Base-by-base conservation (phyloP, 2,888 invertebrate species). In the Cosmopolites sordidus region DNA sequence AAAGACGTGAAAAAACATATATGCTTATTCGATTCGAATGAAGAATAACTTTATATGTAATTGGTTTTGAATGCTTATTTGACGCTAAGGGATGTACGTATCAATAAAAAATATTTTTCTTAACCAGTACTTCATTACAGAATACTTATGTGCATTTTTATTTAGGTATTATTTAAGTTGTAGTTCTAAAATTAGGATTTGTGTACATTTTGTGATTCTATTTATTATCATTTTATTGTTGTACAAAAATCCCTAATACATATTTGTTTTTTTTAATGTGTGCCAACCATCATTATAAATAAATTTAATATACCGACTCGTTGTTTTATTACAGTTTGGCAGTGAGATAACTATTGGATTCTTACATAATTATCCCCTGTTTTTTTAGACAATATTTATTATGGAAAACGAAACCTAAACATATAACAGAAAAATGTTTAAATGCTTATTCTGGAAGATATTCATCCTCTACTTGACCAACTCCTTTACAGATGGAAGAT, bases 201-300 rank as follows among this genome's bases (percentile, higher is more conserved):
- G 17, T 40, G 65, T 66, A 62, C 62, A 66, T 66, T 65, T 58
- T 62, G 61, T 63, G 56, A 62, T 63, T 67, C 65, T 58, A 64
- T 65, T 65, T 66, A 66, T 66, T 62, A 51, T 52, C 58, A 61
- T 62, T 60, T 68, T 64, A 67, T 65, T 64, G 65, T 65, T 70
- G 69, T 70, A 69, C 70, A 70, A 68, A 43, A 70, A 66, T 69
- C 70, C 67, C 70, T 69, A 70, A 69, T 67, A 68, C 69, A 66
- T 66, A 67, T 60, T 58, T 60, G 58, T 60, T 61, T 56, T 69
- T 71, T 72, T 70, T 71, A 72, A 73, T 73, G 72, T 73, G 73
- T 73, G 73, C 73, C 73, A 73, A 73, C 72, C 69, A 72, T 73
- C 71, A 72, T 71, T 72, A 71, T 68, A 72, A 72, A 70, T 69